phyloP scores from a whole-genome alignment of 2,797 vertebrate species.

The Scolopax bukidnonensis region DNA sequence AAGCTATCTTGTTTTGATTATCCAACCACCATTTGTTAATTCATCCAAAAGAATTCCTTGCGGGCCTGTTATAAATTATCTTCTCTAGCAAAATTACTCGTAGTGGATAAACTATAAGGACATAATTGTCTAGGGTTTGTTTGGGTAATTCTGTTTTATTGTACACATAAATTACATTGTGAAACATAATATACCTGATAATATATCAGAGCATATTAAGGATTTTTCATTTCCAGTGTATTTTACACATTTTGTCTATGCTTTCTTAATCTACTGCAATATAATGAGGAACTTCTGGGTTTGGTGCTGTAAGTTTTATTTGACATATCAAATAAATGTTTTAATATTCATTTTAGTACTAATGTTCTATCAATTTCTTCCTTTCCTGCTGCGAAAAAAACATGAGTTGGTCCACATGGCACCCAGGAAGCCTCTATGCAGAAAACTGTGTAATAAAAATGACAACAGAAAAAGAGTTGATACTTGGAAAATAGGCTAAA shows the following conservation, averaged over 20 bases:
- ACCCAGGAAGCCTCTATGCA: background rate
- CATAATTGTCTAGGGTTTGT: background rate
- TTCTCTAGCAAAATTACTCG: background rate
- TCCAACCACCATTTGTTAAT: background rate
- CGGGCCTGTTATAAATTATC: background rate
- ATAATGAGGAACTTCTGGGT: background rate
- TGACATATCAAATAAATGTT: background rate
- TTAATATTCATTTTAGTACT: background rate
- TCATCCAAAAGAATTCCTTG: background rate
- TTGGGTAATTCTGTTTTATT: background rate
- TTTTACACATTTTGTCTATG: background rate
- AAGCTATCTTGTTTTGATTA: background rate
- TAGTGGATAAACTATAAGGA: background rate
- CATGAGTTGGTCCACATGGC: background rate
- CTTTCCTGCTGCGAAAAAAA: background rate
- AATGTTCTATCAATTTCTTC: background rate
- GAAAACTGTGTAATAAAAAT: background rate
- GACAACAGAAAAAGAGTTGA: background rate
- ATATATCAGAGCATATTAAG: background rate
- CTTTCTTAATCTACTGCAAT: background rate
- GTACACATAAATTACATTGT: background rate
- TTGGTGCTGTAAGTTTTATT: background rate
- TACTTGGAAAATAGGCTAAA: background rate
- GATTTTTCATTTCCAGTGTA: background rate
- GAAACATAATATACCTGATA: background rate